Conservation (phyloP, 2,888 invertebrate species). For the Lissocephala sabroskyi region DNA sequence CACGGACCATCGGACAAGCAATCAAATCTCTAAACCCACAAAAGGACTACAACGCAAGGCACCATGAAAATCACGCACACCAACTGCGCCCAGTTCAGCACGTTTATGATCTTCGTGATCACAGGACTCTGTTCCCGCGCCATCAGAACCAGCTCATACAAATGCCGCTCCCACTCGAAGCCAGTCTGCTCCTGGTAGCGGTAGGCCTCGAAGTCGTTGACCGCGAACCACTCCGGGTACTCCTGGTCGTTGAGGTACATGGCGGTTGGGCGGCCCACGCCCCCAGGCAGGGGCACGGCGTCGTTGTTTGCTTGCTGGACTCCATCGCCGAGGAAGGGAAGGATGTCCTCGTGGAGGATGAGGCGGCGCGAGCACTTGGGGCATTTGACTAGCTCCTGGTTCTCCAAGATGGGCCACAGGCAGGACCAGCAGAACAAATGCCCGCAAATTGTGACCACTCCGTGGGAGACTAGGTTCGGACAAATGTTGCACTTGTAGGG, state of each 20-base stretch:
- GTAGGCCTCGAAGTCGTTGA: slow-evolving; percentile 5
- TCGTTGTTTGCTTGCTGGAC: slow-evolving; percentile 8
- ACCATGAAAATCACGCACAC: no score
- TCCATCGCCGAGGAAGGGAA: slow-evolving; percentile 32
- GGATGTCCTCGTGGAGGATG: slow-evolving; percentile 38
- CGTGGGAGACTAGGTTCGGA: slow-evolving; percentile 9
- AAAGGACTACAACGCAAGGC: no score
- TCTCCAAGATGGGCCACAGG: slow-evolving; percentile 26
- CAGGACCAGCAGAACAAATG: slow-evolving; percentile 45
- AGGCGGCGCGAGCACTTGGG: slow-evolving; percentile 22
- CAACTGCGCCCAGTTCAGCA: no score
- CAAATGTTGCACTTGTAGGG: slow-evolving; percentile 29
- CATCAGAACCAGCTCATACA: not conserved
- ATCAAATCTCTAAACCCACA: no score
- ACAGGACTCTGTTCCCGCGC: no score
- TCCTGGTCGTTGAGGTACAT: slow-evolving; percentile 7
- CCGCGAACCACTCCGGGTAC: slow-evolving; percentile 24
- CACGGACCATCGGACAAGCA: no score
- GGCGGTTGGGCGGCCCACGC: slow-evolving; percentile 35
- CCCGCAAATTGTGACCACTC: slow-evolving; percentile 41
- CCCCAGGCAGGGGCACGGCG: slow-evolving; percentile 20
- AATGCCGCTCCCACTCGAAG: not conserved
- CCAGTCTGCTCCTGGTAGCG: not conserved
- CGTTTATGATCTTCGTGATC: no score
- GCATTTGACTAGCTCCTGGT: slow-evolving; percentile 1